Conservation (phyloP, 2,888 invertebrate genomes). For the Tetranychus truncatus region DNA sequence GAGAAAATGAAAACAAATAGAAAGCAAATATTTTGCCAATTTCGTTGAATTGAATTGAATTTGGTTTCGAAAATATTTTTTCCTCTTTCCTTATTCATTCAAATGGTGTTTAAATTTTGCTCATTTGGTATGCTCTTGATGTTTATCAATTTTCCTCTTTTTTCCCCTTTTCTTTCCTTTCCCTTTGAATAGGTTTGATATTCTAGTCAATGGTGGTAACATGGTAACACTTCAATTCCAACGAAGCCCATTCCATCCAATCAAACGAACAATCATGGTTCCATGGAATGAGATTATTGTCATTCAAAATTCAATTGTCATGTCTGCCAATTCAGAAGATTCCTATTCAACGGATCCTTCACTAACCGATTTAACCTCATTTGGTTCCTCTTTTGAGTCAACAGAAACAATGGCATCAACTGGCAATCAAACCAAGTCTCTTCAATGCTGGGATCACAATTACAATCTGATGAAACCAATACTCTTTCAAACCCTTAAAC, state of each 20-base stretch:
- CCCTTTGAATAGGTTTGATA: constrained; percentile 54
- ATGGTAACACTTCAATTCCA: constrained; percentile 88
- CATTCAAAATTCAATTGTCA: constrained; percentile 57
- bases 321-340: constrained; percentile 37
- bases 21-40: too few species aligned
- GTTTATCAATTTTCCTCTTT: not conserved
- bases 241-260: constrained; percentile 68
- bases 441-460: constrained; percentile 56
- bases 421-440: constrained; percentile 39
- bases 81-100: too few species aligned
- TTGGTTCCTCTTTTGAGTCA: too few species aligned
- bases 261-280: constrained; percentile 68
- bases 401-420: not conserved
- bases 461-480: constrained; percentile 84
- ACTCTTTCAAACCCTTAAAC: constrained; percentile 79
- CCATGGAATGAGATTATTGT: constrained; percentile 94
- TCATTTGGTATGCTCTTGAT: too few species aligned
- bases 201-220: constrained; percentile 96
- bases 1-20: too few species aligned
- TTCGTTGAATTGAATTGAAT: too few species aligned
- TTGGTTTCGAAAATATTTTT: too few species aligned
- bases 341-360: not conserved
- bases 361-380: constrained; percentile 4
- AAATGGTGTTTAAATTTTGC: too few species aligned
- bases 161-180: not conserved